Base-by-base conservation (phyloP, 2,888 invertebrate genomes). In the Nycteola revayana region DNA sequence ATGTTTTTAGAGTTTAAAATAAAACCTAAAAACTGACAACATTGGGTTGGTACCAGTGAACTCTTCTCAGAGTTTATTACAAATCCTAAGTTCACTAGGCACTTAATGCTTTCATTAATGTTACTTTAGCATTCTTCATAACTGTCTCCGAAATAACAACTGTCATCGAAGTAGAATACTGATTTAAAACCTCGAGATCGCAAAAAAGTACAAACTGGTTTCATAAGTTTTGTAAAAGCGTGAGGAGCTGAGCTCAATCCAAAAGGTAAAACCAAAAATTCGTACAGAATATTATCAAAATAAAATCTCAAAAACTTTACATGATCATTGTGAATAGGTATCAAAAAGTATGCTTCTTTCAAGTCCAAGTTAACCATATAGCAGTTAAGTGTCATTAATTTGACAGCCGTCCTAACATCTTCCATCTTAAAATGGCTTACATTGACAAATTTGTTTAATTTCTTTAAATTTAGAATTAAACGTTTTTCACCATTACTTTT, bases 181-280 rank as follows among this genome's bases (percentile, higher is more conserved):
- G n/a, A n/a, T n/a, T n/a, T n/a, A n/a, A n/a, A n/a, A 1, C 37
- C 41, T 7, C 10, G 7, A 2, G 8, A 18, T 10, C 30, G 10
- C 3, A 26, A 9, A 14, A 24, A n/a, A 7, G 7, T 9, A 3
- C 27, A 9, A 1, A 31, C 24, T 1, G 27, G 14, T 21, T 46
- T n/a, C n/a, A n/a, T n/a, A n/a, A n/a, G n/a, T n/a, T n/a, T n/a
- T n/a, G n/a, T n/a, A n/a, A n/a, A n/a, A n/a, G n/a, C n/a, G n/a
- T n/a, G n/a, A n/a, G n/a, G n/a, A n/a, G n/a, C n/a, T n/a, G n/a
- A n/a, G n/a, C 8, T 30, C 0, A 46, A 7, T 4, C 41, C 40
- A 17, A 42, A 42, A 1, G 40, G 40, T 8, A 42, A 10, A 1
- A 42, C n/a, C n/a, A n/a, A n/a, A n/a, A n/a, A n/a, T n/a, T n/a